A percentile compares a stretch with the other conserved stretches of the same genome.
Evolutionary conservation across 2,888 invertebrate genomes (phyloP).

Genomic region (Dendrolimus pini): DNA sequence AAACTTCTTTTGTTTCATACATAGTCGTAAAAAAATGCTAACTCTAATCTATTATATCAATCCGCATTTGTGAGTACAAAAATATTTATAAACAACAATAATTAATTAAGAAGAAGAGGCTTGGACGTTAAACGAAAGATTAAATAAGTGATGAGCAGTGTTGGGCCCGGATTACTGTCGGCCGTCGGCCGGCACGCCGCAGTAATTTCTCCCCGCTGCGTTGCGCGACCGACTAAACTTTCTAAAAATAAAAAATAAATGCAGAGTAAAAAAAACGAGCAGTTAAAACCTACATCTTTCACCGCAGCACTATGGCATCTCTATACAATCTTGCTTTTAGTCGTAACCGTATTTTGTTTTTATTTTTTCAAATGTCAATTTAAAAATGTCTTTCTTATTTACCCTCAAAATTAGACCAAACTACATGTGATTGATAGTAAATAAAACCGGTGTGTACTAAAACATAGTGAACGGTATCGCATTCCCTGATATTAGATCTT

Average conservation of each 20-base stretch:
- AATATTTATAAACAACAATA: background rate
- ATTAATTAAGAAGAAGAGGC: constrained; percentile 18
- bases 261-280: constrained; percentile 64
- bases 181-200: constrained; percentile 25
- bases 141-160: constrained; percentile 58
- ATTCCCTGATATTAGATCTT: constrained; percentile 59
- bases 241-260: constrained; percentile 70
- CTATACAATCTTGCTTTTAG: constrained; percentile 32
- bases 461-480: constrained; percentile 54
- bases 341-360: constrained; percentile 12
- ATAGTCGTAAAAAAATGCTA: constrained; percentile 8
- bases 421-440: constrained; percentile 8
- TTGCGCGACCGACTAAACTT: constrained; percentile 67
- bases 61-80: background rate
- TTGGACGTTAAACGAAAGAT: constrained; percentile 28
- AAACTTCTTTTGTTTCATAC: constrained; percentile 16
- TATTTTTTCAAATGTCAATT: constrained; percentile 22
- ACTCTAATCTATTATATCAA: background rate
- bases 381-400: constrained; percentile 13
- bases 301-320: constrained; percentile 63
- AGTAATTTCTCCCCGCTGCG: constrained; percentile 59
- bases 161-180: constrained; percentile 44
- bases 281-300: constrained; percentile 63
- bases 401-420: background rate
- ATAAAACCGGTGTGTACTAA: background rate